Evolutionary conservation across 2,888 invertebrate genomes (phyloP).

Genomic region (Nemapogon koenigi): DNA sequence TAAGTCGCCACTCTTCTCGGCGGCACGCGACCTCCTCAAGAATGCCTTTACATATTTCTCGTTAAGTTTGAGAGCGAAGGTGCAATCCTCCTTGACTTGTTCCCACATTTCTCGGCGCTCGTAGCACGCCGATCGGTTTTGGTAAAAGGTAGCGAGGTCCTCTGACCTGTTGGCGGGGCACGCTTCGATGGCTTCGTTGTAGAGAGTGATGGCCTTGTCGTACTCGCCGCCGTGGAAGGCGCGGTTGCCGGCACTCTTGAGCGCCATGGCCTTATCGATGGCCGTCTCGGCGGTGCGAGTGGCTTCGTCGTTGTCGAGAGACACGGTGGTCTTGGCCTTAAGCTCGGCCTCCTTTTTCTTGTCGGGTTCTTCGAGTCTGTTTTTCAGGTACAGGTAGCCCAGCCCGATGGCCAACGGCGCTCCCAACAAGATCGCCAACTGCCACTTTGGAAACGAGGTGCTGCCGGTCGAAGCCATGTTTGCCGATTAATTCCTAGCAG

Average conservation of each 20-base stretch:
- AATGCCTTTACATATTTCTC: conserved; percentile 89
- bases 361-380: conserved; percentile 59
- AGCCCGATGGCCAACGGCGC: conserved; percentile 84
- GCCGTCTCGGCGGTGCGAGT: conserved; percentile 59
- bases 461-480: conserved; percentile 59
- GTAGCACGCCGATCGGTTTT: conserved; percentile 94
- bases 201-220: conserved; percentile 88
- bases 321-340: conserved; percentile 64
- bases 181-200: conserved; percentile 91
- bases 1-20: conserved; percentile 81
- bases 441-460: conserved; percentile 80
- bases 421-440: conserved; percentile 83
- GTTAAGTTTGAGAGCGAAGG: conserved; percentile 83
- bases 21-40: conserved; percentile 80
- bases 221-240: conserved; percentile 87
- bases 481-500: conserved; percentile 13
- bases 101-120: conserved; percentile 89
- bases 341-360: conserved; percentile 58
- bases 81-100: conserved; percentile 86
- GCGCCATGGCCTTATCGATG: conserved; percentile 75
- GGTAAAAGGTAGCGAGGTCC: conserved; percentile 90
- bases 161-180: conserved; percentile 77
- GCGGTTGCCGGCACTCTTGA: conserved; percentile 89
- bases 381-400: conserved; percentile 78
- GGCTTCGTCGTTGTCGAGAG: conserved; percentile 66